phyloP scores from a whole-genome alignment of 2,797 vertebrate genomes.

The Rhinella marina region DNA sequence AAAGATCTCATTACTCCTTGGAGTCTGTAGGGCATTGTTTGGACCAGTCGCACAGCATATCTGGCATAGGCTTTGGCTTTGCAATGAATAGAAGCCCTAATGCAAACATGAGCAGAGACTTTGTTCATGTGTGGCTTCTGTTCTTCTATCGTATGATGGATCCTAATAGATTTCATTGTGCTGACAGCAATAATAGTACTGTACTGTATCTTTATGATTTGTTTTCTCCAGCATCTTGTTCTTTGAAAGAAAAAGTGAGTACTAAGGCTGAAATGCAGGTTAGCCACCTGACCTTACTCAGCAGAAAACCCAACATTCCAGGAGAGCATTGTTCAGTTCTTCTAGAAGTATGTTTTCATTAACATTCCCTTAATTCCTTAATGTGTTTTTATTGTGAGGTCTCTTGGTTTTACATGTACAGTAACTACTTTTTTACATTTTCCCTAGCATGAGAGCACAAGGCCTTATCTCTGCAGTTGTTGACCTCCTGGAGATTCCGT shows the following conservation, averaged over 20 bases:
- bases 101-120: too few species aligned
- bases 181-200: background rate
- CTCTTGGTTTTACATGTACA: background rate
- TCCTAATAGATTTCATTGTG: background rate
- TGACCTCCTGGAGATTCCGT: background rate
- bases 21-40: background rate
- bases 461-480: background rate
- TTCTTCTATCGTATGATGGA: background rate
- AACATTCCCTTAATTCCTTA: background rate
- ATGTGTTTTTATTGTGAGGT: background rate
- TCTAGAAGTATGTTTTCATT: background rate
- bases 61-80: too few species aligned
- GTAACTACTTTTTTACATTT: background rate
- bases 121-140: background rate
- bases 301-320: too few species aligned
- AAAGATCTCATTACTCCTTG: background rate
- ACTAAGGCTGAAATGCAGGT: background rate
- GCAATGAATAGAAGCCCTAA: background rate
- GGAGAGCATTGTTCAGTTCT: background rate
- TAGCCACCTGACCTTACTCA: background rate
- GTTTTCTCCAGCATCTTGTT: background rate
- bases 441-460: constrained; percentile 23
- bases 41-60: too few species aligned
- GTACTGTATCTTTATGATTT: background rate
- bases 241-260: background rate